A percentile compares a stretch with the other conserved stretches of the same genome.
Evolutionary conservation across 2,797 vertebrate species (phyloP).

Genomic region (Hoplostethus atlanticus): DNA sequence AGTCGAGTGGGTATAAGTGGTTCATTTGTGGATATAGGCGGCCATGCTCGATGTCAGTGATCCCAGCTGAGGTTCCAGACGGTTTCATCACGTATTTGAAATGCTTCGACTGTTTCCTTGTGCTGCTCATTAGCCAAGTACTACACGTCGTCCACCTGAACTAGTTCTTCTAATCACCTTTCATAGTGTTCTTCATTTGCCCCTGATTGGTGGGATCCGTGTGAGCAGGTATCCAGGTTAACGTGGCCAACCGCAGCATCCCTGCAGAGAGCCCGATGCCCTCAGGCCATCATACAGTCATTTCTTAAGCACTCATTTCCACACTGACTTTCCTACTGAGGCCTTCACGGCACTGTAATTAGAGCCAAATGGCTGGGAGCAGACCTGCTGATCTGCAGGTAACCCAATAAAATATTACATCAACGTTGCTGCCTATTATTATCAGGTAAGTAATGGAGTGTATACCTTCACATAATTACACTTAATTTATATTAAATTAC

Average conservation of each 20-base stretch:
- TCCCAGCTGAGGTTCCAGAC: no score
- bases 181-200: conserved; percentile 28
- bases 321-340: conserved; percentile 63
- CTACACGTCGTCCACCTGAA: background rate
- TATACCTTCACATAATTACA: background rate
- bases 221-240: conserved; percentile 71
- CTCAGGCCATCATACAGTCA: conserved; percentile 61
- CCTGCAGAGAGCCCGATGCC: conserved; percentile 56
- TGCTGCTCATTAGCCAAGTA: no score
- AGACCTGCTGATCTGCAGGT: conserved; percentile 58
- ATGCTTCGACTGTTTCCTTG: no score
- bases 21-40: conserved; percentile 7
- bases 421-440: conserved; percentile 35
- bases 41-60: no score
- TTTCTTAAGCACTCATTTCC: conserved; percentile 77
- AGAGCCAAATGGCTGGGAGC: conserved; percentile 67
- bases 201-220: conserved; percentile 52
- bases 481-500: no score
- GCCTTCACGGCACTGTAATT: conserved; percentile 71
- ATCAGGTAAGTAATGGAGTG: background rate
- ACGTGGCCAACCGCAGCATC: conserved; percentile 51
- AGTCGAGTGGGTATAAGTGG: conserved; percentile 6
- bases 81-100: no score
- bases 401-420: conserved; percentile 50
- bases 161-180: no score